Evolutionary conservation across 2,113 vertebrate genomes (phyloP).

Genomic region (Brienomyrus longianalis): DNA sequence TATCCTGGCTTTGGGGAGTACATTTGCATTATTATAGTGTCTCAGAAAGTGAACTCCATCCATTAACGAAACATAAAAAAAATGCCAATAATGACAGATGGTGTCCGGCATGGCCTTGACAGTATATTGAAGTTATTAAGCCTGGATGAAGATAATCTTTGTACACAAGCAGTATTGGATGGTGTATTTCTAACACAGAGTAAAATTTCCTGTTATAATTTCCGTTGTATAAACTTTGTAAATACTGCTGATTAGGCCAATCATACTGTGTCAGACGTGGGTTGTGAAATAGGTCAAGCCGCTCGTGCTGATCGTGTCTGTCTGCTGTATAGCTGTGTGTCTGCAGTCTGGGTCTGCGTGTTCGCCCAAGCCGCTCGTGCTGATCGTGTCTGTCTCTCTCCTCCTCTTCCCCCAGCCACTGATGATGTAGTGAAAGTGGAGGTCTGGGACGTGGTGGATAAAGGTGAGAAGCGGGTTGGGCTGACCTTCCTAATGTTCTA

Average conservation of each 20-base stretch:
- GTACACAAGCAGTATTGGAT: background rate
- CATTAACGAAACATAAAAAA: background rate
- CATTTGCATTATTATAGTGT: background rate
- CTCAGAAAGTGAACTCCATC: background rate
- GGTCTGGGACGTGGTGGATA: slow-evolving; percentile 98
- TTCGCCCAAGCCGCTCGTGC: background rate
- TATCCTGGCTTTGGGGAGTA: background rate
- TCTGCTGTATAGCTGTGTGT: background rate
- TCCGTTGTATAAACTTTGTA: background rate
- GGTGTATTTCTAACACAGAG: background rate
- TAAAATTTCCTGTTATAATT: background rate
- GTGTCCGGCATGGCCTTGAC: background rate
- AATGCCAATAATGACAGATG: background rate
- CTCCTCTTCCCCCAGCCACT: slow-evolving; percentile 66
- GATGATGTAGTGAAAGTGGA: slow-evolving; percentile 97
- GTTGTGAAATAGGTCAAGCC: background rate
- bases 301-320: background rate
- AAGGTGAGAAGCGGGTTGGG: slow-evolving; percentile 69
- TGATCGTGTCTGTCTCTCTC: background rate
- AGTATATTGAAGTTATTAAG: background rate
- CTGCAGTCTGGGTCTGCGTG: background rate
- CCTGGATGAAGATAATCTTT: background rate
- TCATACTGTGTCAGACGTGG: background rate
- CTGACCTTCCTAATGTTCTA: background rate
- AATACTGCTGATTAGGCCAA: background rate